Evolutionary conservation across 2,113 vertebrate genomes (phyloP).

Genomic region (Saguinus midas): DNA sequence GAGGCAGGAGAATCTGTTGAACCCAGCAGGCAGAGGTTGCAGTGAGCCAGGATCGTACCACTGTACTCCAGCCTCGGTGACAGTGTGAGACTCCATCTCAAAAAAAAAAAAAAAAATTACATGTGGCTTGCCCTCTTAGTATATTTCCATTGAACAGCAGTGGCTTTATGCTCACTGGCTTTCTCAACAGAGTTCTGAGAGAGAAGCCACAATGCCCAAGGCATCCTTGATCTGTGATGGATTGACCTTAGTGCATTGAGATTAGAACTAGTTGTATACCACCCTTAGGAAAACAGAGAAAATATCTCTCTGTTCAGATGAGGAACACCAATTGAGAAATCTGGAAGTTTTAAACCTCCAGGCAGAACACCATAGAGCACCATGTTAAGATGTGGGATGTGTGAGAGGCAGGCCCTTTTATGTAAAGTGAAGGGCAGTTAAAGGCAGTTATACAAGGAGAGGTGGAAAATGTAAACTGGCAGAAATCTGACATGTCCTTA

Average conservation of each 20-base stretch:
- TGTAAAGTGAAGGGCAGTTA: neutral
- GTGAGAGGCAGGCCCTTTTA: constrained; percentile 31
- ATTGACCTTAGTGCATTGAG: neutral
- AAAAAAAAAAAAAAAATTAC: neutral
- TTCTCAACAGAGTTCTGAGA: neutral
- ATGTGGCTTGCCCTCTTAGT: neutral
- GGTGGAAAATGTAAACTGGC: constrained; percentile 15
- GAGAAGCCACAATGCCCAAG: neutral
- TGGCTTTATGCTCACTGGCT: constrained; percentile 33
- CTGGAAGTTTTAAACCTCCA: neutral
- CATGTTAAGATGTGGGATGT: neutral
- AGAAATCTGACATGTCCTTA: neutral
- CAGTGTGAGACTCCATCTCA: no score
- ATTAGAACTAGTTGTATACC: neutral
- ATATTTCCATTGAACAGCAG: neutral
- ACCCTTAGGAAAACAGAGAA: neutral
- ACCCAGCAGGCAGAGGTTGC: no score
- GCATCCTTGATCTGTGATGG: neutral
- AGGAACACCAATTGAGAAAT: neutral
- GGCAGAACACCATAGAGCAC: neutral
- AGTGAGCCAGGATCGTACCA: no score
- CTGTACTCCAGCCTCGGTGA: no score
- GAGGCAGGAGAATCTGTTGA: no score
- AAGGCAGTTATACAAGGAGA: neutral
- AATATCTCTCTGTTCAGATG: neutral